Base-by-base conservation (phyloP, 1,140 invertebrate genomes). In the Drosophila pseudoobscura region DNA sequence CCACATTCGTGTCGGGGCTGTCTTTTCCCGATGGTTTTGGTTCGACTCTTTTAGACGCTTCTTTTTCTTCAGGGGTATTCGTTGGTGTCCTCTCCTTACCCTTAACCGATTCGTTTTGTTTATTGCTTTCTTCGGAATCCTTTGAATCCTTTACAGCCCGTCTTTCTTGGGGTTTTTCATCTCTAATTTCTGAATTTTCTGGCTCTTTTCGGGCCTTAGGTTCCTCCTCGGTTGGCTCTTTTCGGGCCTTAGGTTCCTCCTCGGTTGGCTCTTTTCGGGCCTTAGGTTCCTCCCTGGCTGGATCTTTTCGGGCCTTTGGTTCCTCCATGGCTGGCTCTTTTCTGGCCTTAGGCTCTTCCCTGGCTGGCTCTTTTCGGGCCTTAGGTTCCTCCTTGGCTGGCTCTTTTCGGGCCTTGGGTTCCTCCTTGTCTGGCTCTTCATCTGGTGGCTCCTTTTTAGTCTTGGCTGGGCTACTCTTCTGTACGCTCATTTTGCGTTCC, bases 361-460 rank as follows among this genome's bases (percentile, higher is more conserved):
- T 0, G 24, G 24, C 24, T 24, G 24, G 24, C 4, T 24, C 24
- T 24, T 24, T 24, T 24, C 24, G 24, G 24, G 24, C 4, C 24
- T 24, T 24, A 3, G 24, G 4, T 4, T 24, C 24, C 24, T 24
- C 24, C 4, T 5, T 24, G 24, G 4, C 20, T 2, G 44, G 35
- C 2, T 68, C 39, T 39, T 39, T 39, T 39, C 9, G 3, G 35
- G 11, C 3, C 35, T 26, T 20, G 0, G 26, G 3, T 24, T 41
- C 46, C 24, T 51, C 35, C 9, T 29, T 26, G 1, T 1, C 20
- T 24, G 15, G 11, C 22, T 31, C 52, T 29, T 74, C 80, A 39
- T 90, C 89, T 8, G 89, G 88, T 3, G 89, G 88, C 24, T 90
- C 78, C n/a, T 90, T 89, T 6, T 85, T 90, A 8, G 66, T 31